Conservation (phyloP, 2,888 invertebrate species). For the Glyphotaelius pellucidus region DNA sequence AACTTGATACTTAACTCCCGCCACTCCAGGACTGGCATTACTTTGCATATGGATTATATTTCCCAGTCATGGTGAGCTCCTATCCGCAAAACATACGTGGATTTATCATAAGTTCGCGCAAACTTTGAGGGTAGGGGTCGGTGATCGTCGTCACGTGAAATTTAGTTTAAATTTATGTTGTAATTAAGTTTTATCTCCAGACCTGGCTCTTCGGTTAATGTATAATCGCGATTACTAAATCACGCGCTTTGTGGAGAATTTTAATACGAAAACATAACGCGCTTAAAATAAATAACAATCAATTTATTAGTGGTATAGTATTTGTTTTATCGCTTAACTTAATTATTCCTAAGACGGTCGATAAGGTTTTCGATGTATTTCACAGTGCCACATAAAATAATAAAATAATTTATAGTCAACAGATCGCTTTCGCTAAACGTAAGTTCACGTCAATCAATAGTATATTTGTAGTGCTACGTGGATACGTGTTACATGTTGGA, state of each 20-base stretch:
- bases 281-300: background rate
- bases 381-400: background rate
- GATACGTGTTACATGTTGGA: background rate
- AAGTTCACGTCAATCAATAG: background rate
- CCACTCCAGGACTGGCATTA: background rate
- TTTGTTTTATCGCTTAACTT: background rate
- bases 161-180: background rate
- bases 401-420: background rate
- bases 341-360: background rate
- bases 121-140: background rate
- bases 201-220: background rate
- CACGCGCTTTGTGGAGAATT: background rate
- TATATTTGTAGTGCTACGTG: background rate
- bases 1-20: conserved; percentile 45
- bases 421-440: background rate
- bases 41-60: conserved; percentile 33
- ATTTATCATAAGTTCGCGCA: conserved; percentile 5
- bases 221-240: background rate
- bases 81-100: conserved; percentile 4
- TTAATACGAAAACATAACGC: background rate
- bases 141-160: background rate
- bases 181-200: background rate
- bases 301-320: background rate
- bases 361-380: background rate
- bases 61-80: conserved; percentile 18